Evolutionary conservation across 2,797 vertebrate species (phyloP), one percentile per base, ranked within the genome.

Genomic region (Macroramphosus scolopax): DNA sequence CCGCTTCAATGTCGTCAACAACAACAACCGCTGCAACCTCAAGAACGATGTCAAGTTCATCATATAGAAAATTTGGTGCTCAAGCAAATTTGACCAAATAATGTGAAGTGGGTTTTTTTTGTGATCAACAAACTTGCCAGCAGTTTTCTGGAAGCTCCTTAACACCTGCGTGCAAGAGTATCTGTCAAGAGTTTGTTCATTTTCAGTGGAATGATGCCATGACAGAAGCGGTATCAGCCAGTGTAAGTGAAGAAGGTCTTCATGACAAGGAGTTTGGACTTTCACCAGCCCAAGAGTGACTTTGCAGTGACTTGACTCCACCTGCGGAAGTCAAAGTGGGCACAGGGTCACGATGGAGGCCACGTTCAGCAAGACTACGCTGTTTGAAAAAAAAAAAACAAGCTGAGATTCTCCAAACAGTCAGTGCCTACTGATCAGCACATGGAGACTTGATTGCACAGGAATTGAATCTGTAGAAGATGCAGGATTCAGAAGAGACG

Each of bases 1-100:
- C 82, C 90, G 89, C 51, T 93, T 91, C 77, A 90, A 87, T 10
- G 36, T 62, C 41, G 68, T 68, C 50, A 89, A 85, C 64, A 79
- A 82, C 64, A 53, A 75, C 59, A 73, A 91, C 81, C 89, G 86
- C 54, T 76, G 92, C 77, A 75, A 86, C 72, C 83, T 89, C 68
- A 94, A 91, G 89, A 94, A 85, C 54, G 89, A 95, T 41, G 92
- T 96, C 22, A 94, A 92, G 78, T 91, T 94, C 82, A 85, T 97
- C 85, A 91, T 95, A 11, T 96, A 12, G 54, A 34, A 22, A 34
- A 15, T 11, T 1, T 8, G 6, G 31, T 12, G 8, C 17, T 55
- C 28, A 1, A 33, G 35, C 9, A 26, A 3, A 7, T 39, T 24
- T 4, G 15, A 17, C 2, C 2, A 3, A 8, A 49, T 16, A 34